Conservation (phyloP, 2,888 invertebrate species). For the Andrena bucephala region DNA sequence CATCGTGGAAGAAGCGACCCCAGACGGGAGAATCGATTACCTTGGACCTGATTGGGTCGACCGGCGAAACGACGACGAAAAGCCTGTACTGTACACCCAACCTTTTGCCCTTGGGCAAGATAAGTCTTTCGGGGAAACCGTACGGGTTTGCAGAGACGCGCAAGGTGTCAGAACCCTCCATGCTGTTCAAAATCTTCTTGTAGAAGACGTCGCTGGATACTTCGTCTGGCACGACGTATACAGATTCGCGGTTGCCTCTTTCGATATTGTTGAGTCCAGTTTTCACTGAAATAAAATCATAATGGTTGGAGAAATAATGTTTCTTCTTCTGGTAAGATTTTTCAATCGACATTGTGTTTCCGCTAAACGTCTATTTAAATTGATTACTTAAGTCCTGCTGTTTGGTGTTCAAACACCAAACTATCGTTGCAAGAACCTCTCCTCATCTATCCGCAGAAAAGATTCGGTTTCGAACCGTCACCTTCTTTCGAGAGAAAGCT, state of each 20-base stretch:
- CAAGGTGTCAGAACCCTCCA: conserved; percentile 85
- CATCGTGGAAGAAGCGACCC: conserved; percentile 78
- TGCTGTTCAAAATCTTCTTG: conserved; percentile 85
- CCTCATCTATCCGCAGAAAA: too few relatives aligned
- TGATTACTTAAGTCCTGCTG: too few relatives aligned
- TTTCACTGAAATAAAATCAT: conserved; percentile 75
- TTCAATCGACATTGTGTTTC: too few relatives aligned
- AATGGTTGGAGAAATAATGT: not conserved
- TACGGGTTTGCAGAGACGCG: conserved; percentile 85
- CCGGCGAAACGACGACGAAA: conserved; percentile 87
- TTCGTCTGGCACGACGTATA: conserved; percentile 78
- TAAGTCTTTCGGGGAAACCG: conserved; percentile 87
- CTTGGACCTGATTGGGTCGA: conserved; percentile 79
- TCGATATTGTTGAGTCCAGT: conserved; percentile 83
- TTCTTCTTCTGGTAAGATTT: too few relatives aligned
- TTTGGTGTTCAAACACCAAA: too few relatives aligned
- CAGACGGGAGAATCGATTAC: conserved; percentile 79
- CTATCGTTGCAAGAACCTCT: too few relatives aligned
- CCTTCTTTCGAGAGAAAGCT: not conserved
- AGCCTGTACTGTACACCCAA: conserved; percentile 88
- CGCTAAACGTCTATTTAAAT: too few relatives aligned
- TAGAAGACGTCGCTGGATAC: conserved; percentile 80
- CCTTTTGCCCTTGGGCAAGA: conserved; percentile 88
- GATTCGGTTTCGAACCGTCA: too few relatives aligned
- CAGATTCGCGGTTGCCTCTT: conserved; percentile 76